phyloP scores from a whole-genome alignment of 2,888 invertebrate species.

The Drosophila infuscata region DNA sequence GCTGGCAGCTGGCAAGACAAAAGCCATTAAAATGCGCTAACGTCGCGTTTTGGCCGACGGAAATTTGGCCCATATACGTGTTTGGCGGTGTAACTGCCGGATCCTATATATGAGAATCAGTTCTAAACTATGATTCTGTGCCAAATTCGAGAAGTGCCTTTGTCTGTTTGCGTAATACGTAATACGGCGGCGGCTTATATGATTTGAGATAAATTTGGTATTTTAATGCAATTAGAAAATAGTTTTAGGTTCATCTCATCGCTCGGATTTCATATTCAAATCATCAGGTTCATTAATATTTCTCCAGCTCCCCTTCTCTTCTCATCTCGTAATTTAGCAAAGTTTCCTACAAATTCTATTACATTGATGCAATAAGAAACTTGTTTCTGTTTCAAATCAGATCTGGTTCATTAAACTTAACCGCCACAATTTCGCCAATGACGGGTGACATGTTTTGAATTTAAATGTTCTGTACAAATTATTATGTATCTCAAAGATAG shows the following conservation, averaged over 20 bases:
- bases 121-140: conserved; percentile 49
- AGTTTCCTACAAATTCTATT: conserved; percentile 17
- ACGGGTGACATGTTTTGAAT: neutral
- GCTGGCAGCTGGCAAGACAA: conserved; percentile 62
- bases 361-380: conserved; percentile 28
- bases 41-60: conserved; percentile 66
- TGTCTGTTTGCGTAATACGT: neutral
- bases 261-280: conserved; percentile 15
- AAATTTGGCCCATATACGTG: conserved; percentile 63
- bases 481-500: neutral
- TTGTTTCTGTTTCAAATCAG: conserved; percentile 29
- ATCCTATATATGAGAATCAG: conserved; percentile 19
- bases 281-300: conserved; percentile 32
- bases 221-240: conserved; percentile 33
- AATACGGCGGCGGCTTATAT: neutral
- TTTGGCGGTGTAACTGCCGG: conserved; percentile 4
- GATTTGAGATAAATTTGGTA: conserved; percentile 9
- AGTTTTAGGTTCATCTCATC: conserved; percentile 3
- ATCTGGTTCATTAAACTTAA: conserved; percentile 23
- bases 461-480: neutral
- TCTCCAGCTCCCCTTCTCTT: neutral
- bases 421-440: conserved; percentile 14
- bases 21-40: conserved; percentile 76
- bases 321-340: neutral
- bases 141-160: conserved; percentile 11